These are phyloP conservation scores for Dugesia japonica DNA, from an alignment of 2,888 invertebrate species.

Conservation along the genomic window DNA sequence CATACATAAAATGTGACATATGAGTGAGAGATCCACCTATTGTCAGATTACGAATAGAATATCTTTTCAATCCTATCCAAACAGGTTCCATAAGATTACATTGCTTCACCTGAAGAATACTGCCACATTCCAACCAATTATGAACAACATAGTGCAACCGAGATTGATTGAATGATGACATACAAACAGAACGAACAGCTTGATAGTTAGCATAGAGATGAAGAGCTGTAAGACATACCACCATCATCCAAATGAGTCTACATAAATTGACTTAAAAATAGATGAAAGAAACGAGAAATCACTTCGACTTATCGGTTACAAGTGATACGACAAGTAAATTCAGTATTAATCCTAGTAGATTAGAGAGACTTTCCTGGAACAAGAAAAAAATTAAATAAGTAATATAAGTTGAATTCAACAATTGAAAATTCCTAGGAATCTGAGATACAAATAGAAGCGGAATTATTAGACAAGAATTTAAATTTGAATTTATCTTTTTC, in stretches of 20 bases:
- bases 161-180: conserved; percentile 66
- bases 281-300: background rate
- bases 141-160: conserved; percentile 56
- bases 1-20: background rate
- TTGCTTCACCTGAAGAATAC: background rate
- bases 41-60: background rate
- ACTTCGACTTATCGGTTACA: background rate
- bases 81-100: conserved; percentile 17
- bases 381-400: too few species aligned
- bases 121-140: background rate
- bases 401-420: too few species aligned
- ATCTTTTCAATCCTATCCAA: background rate
- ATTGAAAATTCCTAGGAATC: too few species aligned
- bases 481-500: too few species aligned
- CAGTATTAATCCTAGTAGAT: background rate
- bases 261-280: background rate
- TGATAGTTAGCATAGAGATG: conserved; percentile 73
- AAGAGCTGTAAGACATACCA: background rate
- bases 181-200: conserved; percentile 64
- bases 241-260: background rate
- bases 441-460: too few species aligned
- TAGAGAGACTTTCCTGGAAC: background rate
- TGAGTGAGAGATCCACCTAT: background rate
- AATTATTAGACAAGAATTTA: too few species aligned
- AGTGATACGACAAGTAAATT: background rate